A percentile compares a stretch with the other conserved stretches of the same genome.
These are phyloP conservation scores for Pomacea maculata DNA, from an alignment of 1,140 invertebrate genomes.

Conservation along the genomic window DNA sequence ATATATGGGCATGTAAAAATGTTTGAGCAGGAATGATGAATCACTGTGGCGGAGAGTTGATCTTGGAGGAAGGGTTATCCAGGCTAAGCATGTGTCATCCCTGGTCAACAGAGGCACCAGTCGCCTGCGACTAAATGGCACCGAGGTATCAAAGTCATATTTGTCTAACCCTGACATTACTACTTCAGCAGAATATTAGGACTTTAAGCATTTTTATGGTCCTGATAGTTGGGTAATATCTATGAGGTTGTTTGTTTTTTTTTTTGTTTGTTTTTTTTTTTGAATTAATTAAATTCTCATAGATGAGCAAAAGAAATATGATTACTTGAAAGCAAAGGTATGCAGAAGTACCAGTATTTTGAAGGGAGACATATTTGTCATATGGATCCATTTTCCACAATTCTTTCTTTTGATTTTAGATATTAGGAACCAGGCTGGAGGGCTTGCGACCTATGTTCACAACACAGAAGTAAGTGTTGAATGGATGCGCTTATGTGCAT, in stretches of 20 bases:
- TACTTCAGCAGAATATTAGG: neutral
- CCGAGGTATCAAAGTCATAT: constrained; percentile 69
- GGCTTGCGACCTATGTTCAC: too few species aligned
- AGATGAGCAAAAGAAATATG: too few species aligned
- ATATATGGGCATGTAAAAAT: constrained; percentile 6
- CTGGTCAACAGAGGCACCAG: constrained; percentile 78
- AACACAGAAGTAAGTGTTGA: too few species aligned
- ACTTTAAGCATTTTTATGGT: neutral
- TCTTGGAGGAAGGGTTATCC: constrained; percentile 75
- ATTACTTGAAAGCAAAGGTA: too few species aligned
- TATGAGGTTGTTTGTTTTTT: neutral
- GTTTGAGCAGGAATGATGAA: constrained; percentile 72
- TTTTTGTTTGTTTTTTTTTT: too few species aligned
- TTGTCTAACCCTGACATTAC: constrained; percentile 10
- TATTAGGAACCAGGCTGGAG: too few species aligned
- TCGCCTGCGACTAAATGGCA: constrained; percentile 79
- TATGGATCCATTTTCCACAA: too few species aligned
- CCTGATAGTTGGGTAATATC: neutral
- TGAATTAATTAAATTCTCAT: too few species aligned
- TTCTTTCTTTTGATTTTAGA: too few species aligned
- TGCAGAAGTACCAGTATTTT: too few species aligned
- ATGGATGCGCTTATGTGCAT: too few species aligned
- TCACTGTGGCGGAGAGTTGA: constrained; percentile 85
- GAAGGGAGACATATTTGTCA: too few species aligned
- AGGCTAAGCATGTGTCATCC: constrained; percentile 74